Conservation (phyloP, 2,113 vertebrate genomes). For the Rhinogobius similis region DNA sequence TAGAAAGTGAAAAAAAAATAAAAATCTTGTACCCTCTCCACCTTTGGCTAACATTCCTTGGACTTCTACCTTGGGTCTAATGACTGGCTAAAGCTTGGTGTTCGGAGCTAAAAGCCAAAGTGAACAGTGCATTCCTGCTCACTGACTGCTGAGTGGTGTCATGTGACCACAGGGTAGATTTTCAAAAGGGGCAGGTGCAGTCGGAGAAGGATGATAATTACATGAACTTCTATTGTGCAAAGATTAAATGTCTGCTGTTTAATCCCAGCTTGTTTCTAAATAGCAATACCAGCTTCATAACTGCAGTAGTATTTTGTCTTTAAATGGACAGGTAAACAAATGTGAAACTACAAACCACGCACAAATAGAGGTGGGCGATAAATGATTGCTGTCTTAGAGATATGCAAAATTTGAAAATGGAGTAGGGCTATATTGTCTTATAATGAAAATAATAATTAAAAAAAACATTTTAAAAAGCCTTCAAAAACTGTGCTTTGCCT, state of each 20-base stretch:
- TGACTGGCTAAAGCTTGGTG: conserved; percentile 6
- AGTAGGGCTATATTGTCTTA: too few species aligned
- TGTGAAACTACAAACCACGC: too few species aligned
- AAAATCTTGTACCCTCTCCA: neutral
- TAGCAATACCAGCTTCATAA: neutral
- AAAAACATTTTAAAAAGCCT: too few species aligned
- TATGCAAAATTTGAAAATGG: too few species aligned
- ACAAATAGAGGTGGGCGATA: too few species aligned
- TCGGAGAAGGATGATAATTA: conserved; percentile 20
- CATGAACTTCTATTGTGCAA: conserved; percentile 9
- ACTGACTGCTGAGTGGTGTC: conserved; percentile 29
- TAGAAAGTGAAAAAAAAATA: too few species aligned
- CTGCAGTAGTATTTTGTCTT: neutral
- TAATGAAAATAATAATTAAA: too few species aligned
- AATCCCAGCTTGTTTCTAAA: conserved; percentile 33
- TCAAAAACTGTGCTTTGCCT: too few species aligned
- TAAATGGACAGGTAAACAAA: neutral
- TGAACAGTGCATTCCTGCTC: conserved; percentile 7
- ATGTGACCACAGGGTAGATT: conserved; percentile 18
- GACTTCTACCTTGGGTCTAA: conserved; percentile 23
- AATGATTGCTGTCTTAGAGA: too few species aligned
- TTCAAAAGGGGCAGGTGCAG: conserved; percentile 38
- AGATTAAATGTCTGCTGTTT: conserved; percentile 22
- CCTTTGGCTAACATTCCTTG: conserved; percentile 28
- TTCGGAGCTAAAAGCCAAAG: neutral